A percentile compares a stretch with the other conserved stretches of the same genome.
Evolutionary conservation across 53 echinoderm and acorn worm genomes (phyloP).

Genomic region (Luidia sarsii): DNA sequence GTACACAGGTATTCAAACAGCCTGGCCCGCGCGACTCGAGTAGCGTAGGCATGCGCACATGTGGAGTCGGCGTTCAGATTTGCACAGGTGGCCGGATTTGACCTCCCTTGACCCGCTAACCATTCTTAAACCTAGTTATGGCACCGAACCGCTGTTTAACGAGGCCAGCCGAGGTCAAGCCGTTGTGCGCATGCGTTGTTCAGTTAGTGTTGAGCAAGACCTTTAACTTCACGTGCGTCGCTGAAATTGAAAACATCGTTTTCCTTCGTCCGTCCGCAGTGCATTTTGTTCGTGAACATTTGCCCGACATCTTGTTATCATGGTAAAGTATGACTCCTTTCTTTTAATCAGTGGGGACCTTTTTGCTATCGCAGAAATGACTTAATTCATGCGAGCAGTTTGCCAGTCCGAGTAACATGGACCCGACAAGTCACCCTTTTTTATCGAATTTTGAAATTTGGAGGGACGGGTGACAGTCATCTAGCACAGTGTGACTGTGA

Average conservation of each 20-base stretch:
- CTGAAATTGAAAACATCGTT: background rate
- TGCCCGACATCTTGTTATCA: too few relatives aligned
- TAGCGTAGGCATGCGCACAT: too few relatives aligned
- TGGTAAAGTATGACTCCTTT: too few relatives aligned
- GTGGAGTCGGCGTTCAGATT: background rate
- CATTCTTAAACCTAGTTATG: background rate
- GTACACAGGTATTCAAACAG: background rate
- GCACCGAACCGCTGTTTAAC: background rate
- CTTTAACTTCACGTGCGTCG: background rate
- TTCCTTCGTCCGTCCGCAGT: background rate
- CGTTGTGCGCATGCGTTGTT: background rate
- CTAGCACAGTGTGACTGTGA: too few relatives aligned
- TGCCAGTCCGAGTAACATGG: too few relatives aligned
- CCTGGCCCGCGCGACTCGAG: too few relatives aligned
- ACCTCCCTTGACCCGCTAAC: background rate
- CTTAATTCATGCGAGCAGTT: too few relatives aligned
- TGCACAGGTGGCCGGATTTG: background rate
- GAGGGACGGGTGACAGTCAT: too few relatives aligned
- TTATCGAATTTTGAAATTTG: too few relatives aligned
- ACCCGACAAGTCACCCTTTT: too few relatives aligned
- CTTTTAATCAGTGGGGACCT: too few relatives aligned
- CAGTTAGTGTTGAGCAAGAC: background rate
- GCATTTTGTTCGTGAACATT: background rate
- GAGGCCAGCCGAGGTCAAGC: background rate
- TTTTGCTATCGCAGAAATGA: too few relatives aligned